Conservation (phyloP, 2,797 vertebrate genomes). For the Sitta carolinensis region DNA sequence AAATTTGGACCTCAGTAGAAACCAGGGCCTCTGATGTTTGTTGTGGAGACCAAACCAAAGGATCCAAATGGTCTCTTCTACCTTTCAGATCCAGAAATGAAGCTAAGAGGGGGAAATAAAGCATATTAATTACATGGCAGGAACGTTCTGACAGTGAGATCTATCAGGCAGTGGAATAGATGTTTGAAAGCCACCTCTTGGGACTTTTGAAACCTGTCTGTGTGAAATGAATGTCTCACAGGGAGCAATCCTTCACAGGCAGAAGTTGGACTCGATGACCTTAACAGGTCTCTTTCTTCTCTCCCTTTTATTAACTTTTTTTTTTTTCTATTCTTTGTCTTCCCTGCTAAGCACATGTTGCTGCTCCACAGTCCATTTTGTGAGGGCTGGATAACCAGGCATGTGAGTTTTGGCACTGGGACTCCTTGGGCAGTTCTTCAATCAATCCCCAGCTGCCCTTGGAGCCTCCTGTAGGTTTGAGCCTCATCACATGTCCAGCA, state of each 20-base stretch:
- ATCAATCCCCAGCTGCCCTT: background rate
- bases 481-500: conserved; percentile 15
- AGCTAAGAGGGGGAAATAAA: background rate
- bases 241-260: background rate
- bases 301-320: background rate
- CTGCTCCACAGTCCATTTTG: background rate
- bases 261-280: background rate
- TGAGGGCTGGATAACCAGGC: background rate
- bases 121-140: background rate
- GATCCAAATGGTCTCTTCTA: background rate
- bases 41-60: background rate
- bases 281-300: background rate
- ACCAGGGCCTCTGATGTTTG: background rate
- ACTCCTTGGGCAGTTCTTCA: conserved; percentile 16
- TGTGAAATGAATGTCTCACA: background rate
- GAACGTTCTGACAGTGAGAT: background rate
- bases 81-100: background rate
- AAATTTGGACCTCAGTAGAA: background rate
- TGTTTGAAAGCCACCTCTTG: background rate
- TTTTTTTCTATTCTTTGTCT: background rate
- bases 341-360: background rate
- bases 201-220: background rate
- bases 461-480: conserved; percentile 13
- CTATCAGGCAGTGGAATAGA: background rate
- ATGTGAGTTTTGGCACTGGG: background rate